A percentile compares a stretch with the other conserved stretches of the same genome.
These are phyloP conservation scores for Moxostoma hubbsi DNA, from an alignment of 2,797 vertebrate genomes.

Conservation along the genomic window DNA sequence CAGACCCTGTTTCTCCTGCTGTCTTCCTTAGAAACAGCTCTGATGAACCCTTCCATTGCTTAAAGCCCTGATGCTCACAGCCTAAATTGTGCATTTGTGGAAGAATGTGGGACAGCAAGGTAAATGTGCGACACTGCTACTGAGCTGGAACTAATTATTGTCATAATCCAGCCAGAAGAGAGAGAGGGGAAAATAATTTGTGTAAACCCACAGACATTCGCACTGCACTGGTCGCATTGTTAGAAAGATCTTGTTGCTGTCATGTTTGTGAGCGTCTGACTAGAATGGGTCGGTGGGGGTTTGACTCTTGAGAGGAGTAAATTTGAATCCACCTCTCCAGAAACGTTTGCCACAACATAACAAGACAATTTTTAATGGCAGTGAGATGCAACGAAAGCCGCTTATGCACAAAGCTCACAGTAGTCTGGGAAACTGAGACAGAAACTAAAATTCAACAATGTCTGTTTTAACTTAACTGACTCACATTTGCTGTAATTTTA, in stretches of 20 bases:
- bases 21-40: conserved; percentile 25
- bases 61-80: conserved; percentile 9
- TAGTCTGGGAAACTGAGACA: not conserved
- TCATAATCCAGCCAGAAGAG: not conserved
- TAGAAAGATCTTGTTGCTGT: conserved; percentile 36
- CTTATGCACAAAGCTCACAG: not conserved
- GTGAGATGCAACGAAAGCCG: not conserved
- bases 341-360: conserved; percentile 20
- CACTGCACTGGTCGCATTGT: conserved; percentile 13
- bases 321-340: conserved; percentile 43
- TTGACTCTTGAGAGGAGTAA: not conserved
- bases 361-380: not conserved
- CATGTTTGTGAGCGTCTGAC: conserved; percentile 34
- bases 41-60: conserved; percentile 26
- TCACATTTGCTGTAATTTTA: not conserved
- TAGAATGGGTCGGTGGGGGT: not conserved
- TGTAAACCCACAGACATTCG: conserved; percentile 48
- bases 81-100: conserved; percentile 6
- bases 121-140: conserved; percentile 26
- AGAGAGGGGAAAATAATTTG: conserved; percentile 7
- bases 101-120: not conserved
- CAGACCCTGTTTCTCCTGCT: conserved; percentile 27
- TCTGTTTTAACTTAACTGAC: conserved; percentile 16
- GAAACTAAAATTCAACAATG: not conserved
- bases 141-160: conserved; percentile 41